Evolutionary conservation across 2,888 invertebrate genomes (phyloP), one percentile per base, ranked within the genome.

Genomic region (Polydrusus cervinus): DNA sequence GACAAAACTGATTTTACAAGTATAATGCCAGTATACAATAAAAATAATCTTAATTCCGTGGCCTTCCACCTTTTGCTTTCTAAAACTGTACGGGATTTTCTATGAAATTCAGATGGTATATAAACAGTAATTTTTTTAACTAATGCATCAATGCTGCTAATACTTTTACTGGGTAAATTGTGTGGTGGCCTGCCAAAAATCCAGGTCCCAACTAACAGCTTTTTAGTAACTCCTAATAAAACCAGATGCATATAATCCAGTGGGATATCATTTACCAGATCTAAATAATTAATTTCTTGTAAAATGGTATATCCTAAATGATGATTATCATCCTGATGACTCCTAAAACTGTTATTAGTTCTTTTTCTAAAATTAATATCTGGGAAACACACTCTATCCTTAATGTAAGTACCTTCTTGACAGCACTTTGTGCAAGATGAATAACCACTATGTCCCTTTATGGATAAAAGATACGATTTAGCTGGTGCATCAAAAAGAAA

Each of bases 401-500:
- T 53, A 61, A 20, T 38, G 60, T 74, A 77, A 51, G 60, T 34
- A 14, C 77, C 74, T 77, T 75, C 67, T 30, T 57, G 18, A 14
- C 45, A 18, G n/a, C n/a, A n/a, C n/a, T n/a, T n/a, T n/a, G n/a
- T n/a, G n/a, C n/a, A n/a, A n/a, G n/a, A n/a, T n/a, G 55, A n/a
- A n/a, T n/a, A n/a, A n/a, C n/a, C 77, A 77, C 61, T 77, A 74
- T 25, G 71, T 51, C n/a, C 38, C 77, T 70, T 71, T 40, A 66
- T 77, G 34, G 49, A 57, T 14, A 65, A 55, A 18, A 74, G 49
- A 47, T 71, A 74, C 18, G 64, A 45, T 70, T 74, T 74, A 2
- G 73, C 73, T 43, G 70, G 74, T 62, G 61, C 76, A 69, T 77
- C 76, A 69, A 69, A 73, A 69, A 76, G 73, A 14, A 73, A 64